phyloP scores from a whole-genome alignment of 2,888 invertebrate species.

The Tineola bisselliella region DNA sequence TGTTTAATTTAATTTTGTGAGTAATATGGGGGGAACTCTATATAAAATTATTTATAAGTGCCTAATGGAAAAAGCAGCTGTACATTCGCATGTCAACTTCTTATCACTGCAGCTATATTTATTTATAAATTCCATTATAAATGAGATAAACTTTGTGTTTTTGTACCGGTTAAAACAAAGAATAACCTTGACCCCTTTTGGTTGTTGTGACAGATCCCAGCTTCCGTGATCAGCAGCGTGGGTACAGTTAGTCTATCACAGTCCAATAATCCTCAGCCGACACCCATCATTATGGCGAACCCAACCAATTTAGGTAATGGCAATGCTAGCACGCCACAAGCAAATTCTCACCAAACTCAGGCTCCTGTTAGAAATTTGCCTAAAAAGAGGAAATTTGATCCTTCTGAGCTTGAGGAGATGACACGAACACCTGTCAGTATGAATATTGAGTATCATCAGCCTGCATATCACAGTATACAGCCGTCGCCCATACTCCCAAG shows the following conservation, averaged over 20 bases:
- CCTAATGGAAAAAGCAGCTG: too few species aligned
- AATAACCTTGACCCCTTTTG: background rate
- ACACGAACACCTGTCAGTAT: conserved; percentile 41
- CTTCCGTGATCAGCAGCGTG: conserved; percentile 69
- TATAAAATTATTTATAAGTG: too few species aligned
- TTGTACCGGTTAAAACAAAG: background rate
- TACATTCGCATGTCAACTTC: background rate
- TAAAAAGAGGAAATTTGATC: conserved; percentile 91
- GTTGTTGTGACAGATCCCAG: conserved; percentile 54
- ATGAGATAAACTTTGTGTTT: background rate
- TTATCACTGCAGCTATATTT: conserved; percentile 4
- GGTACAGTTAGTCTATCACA: conserved; percentile 65
- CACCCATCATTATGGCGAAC: conserved; percentile 55
- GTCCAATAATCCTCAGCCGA: conserved; percentile 36
- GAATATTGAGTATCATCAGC: conserved; percentile 36
- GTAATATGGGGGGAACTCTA: too few species aligned
- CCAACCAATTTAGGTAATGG: conserved; percentile 54
- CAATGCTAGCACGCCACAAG: conserved; percentile 32
- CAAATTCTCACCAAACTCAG: conserved; percentile 50
- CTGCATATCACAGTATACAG: conserved; percentile 38
- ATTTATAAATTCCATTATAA: background rate
- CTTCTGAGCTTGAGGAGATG: conserved; percentile 78
- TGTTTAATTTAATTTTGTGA: too few species aligned
- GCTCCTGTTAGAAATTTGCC: conserved; percentile 82
- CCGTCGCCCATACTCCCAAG: conserved; percentile 51